Percentiles rank a stretch among this genome's conserved stretches.
Evolutionary conservation across 1,140 invertebrate genomes (phyloP).

Genomic region (Drosophila varians): DNA sequence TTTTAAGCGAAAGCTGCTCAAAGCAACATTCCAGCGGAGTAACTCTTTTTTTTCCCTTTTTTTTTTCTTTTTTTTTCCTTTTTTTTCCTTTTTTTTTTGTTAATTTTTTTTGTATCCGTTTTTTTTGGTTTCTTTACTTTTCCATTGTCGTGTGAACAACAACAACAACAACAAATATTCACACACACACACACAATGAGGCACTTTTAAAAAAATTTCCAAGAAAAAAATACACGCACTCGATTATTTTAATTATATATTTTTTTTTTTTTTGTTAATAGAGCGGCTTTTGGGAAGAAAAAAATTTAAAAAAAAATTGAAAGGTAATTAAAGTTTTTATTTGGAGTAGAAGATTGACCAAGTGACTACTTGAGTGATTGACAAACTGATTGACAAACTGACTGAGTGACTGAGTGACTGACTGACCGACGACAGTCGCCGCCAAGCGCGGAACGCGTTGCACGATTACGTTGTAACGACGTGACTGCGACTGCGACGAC

Average conservation of each 20-base stretch:
- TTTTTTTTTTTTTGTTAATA: neutral
- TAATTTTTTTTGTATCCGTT: too few relatives aligned
- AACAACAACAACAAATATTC: slow-evolving; percentile 9
- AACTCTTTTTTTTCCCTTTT: neutral
- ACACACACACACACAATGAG: slow-evolving; percentile 18
- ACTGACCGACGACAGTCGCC: slow-evolving; percentile 63
- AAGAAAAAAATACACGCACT: slow-evolving; percentile 31
- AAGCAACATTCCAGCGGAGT: slow-evolving; percentile 60
- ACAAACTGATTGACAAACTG: slow-evolving; percentile 12
- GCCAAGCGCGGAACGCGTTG: slow-evolving; percentile 65
- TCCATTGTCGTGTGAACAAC: slow-evolving; percentile 5
- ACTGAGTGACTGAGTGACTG: slow-evolving; percentile 38
- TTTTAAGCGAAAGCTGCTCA: slow-evolving; percentile 39
- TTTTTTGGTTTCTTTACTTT: neutral
- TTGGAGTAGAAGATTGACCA: slow-evolving; percentile 8
- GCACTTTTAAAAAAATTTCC: slow-evolving; percentile 16
- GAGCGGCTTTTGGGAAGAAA: slow-evolving; percentile 2
- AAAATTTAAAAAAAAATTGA: slow-evolving; percentile 7
- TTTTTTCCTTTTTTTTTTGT: neutral
- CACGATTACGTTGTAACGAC: slow-evolving; percentile 78
- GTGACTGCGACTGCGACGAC: slow-evolving; percentile 80
- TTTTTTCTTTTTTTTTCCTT: neutral
- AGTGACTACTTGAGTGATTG: slow-evolving; percentile 22
- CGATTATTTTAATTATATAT: neutral
- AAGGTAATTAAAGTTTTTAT: slow-evolving; percentile 1